A percentile compares a stretch with the other conserved stretches of the same genome.
phyloP scores from a whole-genome alignment of 53 echinoderm and acorn worm species.

The Arbacia lixula region DNA sequence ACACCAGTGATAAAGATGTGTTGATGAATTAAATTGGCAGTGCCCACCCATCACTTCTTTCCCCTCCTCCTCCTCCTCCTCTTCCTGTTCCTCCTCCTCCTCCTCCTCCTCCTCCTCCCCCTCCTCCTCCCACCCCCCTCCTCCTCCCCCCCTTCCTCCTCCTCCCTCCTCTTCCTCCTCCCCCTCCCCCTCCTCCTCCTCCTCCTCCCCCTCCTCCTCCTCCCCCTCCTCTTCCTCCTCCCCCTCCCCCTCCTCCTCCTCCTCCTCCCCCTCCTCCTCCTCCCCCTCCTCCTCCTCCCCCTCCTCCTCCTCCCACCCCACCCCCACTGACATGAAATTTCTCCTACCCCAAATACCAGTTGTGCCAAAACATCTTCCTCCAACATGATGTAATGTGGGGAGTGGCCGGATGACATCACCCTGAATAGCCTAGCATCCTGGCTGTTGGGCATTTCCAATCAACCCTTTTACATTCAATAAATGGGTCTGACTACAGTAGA shows the following conservation, averaged over 20 bases:
- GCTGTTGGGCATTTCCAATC: no score
- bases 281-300: neutral
- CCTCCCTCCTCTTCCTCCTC: neutral
- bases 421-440: no score
- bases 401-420: no score
- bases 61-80: neutral
- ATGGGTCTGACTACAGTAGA: no score
- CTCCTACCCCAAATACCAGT: no score
- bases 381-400: no score
- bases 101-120: conserved; percentile 8
- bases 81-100: neutral
- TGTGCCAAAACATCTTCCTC: no score
- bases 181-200: neutral
- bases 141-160: neutral
- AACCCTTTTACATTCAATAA: no score
- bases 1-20: no score
- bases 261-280: neutral
- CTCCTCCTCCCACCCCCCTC: conserved; percentile 3
- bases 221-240: neutral
- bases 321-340: no score
- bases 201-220: neutral
- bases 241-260: neutral
- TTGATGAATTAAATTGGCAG: no score
- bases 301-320: neutral
- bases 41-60: neutral